These are phyloP conservation scores for Pilophorus perplexus DNA, from an alignment of 2,888 invertebrate species.

Conservation along the genomic window DNA sequence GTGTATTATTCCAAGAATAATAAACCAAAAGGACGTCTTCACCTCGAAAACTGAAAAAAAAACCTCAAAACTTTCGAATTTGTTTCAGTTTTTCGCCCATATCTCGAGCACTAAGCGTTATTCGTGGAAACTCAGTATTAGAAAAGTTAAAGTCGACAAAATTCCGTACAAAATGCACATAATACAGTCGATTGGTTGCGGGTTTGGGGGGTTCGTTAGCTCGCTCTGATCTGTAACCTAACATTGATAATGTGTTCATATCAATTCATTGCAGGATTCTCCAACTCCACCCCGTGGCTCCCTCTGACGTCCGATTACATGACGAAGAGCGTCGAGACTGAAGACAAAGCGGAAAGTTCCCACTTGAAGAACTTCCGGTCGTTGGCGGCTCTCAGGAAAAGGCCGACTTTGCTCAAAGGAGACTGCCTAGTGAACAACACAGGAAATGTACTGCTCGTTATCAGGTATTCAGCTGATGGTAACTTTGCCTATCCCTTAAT, in stretches of 20 bases:
- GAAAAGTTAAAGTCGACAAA: no score
- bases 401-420: constrained; percentile 53
- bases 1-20: no score
- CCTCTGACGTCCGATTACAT: constrained; percentile 60
- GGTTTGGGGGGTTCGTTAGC: background rate
- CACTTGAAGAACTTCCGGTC: constrained; percentile 47
- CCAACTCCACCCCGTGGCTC: constrained; percentile 62
- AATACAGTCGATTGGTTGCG: background rate
- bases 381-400: constrained; percentile 50
- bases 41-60: no score
- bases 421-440: background rate
- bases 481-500: background rate
- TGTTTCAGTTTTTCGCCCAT: no score
- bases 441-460: background rate
- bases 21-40: no score
- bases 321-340: constrained; percentile 49
- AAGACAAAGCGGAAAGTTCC: constrained; percentile 37
- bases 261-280: constrained; percentile 54
- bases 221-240: background rate
- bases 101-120: no score
- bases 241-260: background rate
- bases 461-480: constrained; percentile 20
- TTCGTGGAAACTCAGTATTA: no score
- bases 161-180: no score
- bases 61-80: no score